Evolutionary conservation across 2,113 vertebrate genomes (phyloP).

Genomic region (Chamaetylas fuelleborni): DNA sequence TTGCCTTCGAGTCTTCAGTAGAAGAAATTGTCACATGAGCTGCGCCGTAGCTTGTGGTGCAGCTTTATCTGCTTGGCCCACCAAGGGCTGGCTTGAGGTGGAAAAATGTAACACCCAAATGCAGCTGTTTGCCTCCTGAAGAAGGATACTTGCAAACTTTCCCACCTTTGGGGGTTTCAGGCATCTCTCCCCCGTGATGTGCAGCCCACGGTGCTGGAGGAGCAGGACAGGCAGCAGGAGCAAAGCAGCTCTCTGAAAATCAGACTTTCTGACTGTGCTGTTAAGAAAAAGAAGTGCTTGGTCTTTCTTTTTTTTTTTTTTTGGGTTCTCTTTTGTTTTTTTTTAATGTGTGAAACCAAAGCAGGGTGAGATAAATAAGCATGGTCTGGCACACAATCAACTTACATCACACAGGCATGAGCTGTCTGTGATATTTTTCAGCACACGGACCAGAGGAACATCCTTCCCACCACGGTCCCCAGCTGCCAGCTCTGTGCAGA

Average conservation of each 20-base stretch:
- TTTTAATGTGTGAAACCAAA: not conserved
- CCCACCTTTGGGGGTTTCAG: not conserved
- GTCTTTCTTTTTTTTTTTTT: not conserved
- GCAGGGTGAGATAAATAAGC: not conserved
- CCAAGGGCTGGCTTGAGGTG: not conserved
- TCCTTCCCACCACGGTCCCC: accelerated
- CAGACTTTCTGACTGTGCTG: not conserved
- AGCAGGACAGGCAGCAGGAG: not conserved
- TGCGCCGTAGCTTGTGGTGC: not conserved
- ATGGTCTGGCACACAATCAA: not conserved
- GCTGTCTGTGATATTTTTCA: not conserved
- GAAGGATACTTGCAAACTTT: not conserved
- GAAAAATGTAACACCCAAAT: not conserved
- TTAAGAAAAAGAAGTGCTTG: not conserved
- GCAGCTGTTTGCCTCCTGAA: not conserved
- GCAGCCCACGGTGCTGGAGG: accelerated
- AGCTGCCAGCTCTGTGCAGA: not conserved
- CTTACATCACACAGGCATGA: not conserved
- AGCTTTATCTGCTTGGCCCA: not conserved
- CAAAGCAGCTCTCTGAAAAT: not conserved
- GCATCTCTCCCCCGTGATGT: not conserved
- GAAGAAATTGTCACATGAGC: not conserved
- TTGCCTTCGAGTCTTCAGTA: not conserved
- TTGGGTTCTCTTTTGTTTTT: too few species aligned
- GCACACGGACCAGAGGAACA: accelerated